Conservation (phyloP, 2,797 vertebrate genomes). For the Taeniopygia guttata region DNA sequence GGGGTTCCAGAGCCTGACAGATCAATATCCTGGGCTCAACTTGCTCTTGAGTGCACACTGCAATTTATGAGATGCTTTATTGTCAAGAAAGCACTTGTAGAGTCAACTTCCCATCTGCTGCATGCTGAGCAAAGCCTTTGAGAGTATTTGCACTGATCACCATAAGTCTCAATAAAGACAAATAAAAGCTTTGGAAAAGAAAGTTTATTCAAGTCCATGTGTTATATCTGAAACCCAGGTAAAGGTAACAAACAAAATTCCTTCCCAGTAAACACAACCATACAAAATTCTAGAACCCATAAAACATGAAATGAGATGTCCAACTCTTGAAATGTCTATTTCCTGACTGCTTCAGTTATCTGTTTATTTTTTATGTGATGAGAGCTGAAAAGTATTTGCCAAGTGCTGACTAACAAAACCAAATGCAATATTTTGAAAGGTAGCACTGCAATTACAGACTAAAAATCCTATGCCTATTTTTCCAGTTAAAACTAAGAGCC, state of each 20-base stretch:
- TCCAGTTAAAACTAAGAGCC: background rate
- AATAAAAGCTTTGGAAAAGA: background rate
- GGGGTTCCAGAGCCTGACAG: background rate
- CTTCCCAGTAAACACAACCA: background rate
- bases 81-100: background rate
- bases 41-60: rapidly evolving
- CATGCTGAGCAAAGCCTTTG: background rate
- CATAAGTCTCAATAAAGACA: background rate
- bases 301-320: background rate
- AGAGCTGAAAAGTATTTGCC: background rate
- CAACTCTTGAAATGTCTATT: background rate
- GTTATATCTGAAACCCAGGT: background rate
- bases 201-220: background rate
- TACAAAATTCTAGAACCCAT: background rate
- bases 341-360: background rate
- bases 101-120: background rate
- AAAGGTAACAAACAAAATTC: background rate
- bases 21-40: background rate
- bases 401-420: background rate
- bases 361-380: background rate
- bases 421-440: background rate
- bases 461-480: background rate
- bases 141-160: background rate
- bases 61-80: background rate
- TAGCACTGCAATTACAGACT: background rate